A percentile compares a stretch with the other conserved stretches of the same genome.
phyloP scores from a whole-genome alignment of 2,797 vertebrate species.

The Chaetophractus vellerosus region DNA sequence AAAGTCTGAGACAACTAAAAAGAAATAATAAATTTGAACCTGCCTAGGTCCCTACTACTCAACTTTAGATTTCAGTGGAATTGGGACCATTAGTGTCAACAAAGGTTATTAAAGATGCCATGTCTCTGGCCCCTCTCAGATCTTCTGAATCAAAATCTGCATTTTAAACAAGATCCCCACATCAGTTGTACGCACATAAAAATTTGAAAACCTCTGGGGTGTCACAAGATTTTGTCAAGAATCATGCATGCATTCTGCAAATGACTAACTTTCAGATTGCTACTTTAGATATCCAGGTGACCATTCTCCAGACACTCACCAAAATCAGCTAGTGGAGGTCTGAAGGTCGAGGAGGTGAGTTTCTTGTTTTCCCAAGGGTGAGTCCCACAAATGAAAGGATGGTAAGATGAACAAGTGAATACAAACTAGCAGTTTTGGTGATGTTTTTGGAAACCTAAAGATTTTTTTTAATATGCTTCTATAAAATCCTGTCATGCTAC shows the following conservation, averaged over 20 bases:
- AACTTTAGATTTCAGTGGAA: not conserved
- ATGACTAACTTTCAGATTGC: not conserved
- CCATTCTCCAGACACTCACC: accelerated
- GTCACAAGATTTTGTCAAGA: not conserved
- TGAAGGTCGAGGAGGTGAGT: not conserved
- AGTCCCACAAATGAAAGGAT: not conserved
- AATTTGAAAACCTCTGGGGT: not conserved
- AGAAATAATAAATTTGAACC: slow-evolving; percentile 40
- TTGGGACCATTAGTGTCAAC: not conserved
- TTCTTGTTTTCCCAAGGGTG: not conserved
- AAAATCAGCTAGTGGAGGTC: not conserved
- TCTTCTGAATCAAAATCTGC: not conserved
- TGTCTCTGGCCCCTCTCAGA: not conserved
- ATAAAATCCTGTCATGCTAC: not conserved
- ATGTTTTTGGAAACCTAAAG: not conserved
- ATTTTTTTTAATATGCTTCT: not conserved
- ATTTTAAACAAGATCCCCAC: not conserved
- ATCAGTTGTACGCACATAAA: not conserved
- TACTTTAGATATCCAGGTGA: not conserved
- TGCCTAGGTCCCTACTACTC: not conserved
- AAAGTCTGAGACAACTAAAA: slow-evolving; percentile 21
- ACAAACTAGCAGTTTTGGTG: not conserved
- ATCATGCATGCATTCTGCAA: not conserved
- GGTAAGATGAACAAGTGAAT: not conserved
- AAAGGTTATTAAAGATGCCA: not conserved